phyloP scores from a whole-genome alignment of 2,888 invertebrate genomes.

The Tineola bisselliella region DNA sequence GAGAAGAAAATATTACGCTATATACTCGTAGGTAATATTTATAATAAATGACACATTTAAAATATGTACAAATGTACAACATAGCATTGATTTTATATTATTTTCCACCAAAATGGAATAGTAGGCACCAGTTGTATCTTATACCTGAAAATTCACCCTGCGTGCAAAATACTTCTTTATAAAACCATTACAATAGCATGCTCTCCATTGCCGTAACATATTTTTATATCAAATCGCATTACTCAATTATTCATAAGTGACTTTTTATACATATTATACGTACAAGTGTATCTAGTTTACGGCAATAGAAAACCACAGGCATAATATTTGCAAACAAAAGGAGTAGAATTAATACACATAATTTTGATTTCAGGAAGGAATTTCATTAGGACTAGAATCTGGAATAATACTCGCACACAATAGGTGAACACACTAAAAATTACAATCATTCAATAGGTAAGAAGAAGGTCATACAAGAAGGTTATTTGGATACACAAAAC shows the following conservation, averaged over 20 bases:
- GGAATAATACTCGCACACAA: neutral
- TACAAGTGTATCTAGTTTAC: neutral
- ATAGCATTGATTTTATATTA: no score
- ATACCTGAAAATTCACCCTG: neutral
- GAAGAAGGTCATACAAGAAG: neutral
- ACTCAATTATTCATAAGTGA: no score
- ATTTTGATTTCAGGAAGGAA: neutral
- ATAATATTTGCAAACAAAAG: neutral
- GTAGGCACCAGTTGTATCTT: no score
- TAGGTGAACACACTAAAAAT: neutral
- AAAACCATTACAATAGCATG: neutral
- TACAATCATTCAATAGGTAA: neutral
- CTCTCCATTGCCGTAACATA: neutral
- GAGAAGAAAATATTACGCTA: no score
- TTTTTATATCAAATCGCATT: neutral
- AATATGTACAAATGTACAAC: no score
- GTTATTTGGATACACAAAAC: neutral
- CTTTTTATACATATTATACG: no score
- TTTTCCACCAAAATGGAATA: no score
- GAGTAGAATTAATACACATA: conserved; percentile 11
- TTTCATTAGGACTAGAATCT: neutral
- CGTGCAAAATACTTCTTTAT: neutral
- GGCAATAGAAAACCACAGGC: neutral
- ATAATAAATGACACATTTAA: no score
- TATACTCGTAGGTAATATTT: no score